phyloP scores from a whole-genome alignment of 1,140 invertebrate species.

The Wiebesia pumilae region DNA sequence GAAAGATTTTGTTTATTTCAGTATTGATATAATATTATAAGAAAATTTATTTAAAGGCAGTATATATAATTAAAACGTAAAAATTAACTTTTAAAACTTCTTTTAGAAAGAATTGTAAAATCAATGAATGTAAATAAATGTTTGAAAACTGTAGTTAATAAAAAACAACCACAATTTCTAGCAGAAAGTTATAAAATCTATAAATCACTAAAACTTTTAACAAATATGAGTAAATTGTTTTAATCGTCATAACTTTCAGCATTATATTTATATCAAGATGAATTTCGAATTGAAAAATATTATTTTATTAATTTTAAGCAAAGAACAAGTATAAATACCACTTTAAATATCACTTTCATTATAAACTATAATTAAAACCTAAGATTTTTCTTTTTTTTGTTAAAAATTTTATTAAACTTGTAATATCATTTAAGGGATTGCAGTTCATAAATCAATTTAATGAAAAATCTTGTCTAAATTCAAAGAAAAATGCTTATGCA shows the following conservation, averaged over 20 bases:
- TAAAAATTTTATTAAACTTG: too few species aligned
- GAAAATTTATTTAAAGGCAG: too few species aligned
- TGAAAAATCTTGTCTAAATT: neutral
- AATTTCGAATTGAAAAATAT: neutral
- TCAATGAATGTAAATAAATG: conserved; percentile 3
- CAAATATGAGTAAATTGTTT: neutral
- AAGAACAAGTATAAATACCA: too few species aligned
- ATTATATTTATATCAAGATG: neutral
- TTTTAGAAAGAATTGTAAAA: too few species aligned
- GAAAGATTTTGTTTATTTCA: too few species aligned
- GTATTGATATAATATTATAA: too few species aligned
- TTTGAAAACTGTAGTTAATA: neutral
- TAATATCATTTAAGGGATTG: neutral
- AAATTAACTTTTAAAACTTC: too few species aligned
- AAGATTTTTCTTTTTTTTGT: too few species aligned
- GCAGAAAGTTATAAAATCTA: conserved; percentile 6
- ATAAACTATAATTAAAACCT: too few species aligned
- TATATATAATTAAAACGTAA: too few species aligned
- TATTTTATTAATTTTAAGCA: neutral
- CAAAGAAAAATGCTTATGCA: neutral
- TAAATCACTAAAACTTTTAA: conserved; percentile 23
- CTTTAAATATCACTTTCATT: neutral
- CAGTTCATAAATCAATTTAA: neutral
- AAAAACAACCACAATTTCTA: neutral
- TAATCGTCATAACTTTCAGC: neutral